These are phyloP conservation scores for Drosophila asahinai DNA, from an alignment of 1,140 invertebrate species.

Conservation along the genomic window DNA sequence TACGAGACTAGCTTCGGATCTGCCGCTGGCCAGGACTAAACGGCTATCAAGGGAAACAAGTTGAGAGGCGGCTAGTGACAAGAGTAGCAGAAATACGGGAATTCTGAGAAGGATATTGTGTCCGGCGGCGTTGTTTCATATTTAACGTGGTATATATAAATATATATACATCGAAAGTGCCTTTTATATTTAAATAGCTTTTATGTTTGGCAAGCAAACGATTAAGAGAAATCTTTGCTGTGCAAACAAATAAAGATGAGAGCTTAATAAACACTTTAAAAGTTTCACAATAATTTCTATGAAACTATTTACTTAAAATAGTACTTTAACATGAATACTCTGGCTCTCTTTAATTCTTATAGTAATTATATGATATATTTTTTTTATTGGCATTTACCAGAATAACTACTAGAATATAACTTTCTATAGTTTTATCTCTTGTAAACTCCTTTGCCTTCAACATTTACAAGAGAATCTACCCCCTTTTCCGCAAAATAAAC, in stretches of 20 bases:
- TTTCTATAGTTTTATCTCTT: not conserved
- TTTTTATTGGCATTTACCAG: no score
- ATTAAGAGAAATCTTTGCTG: not conserved
- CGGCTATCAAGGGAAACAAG: slow-evolving; percentile 47
- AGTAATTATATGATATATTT: no score
- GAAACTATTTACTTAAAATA: not conserved
- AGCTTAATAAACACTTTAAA: not conserved
- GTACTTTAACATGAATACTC: no score
- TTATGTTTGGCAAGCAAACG: not conserved
- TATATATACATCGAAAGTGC: slow-evolving; percentile 12
- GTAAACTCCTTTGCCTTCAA: not conserved
- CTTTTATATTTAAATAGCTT: slow-evolving; percentile 20
- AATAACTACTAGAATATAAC: not conserved
- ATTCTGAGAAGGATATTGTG: slow-evolving; percentile 26
- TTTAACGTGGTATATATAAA: slow-evolving; percentile 13
- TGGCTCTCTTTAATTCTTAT: not conserved
- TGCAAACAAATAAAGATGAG: not conserved
- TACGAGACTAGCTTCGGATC: slow-evolving; percentile 36
- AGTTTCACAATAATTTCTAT: not conserved
- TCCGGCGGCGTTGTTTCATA: slow-evolving; percentile 27
- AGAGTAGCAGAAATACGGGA: slow-evolving; percentile 11
- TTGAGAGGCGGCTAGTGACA: slow-evolving; percentile 41
- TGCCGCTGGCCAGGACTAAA: slow-evolving; percentile 63
- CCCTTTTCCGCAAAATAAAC: not conserved
- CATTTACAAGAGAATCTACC: not conserved